Conservation (phyloP, 2,797 vertebrate genomes). For the Salmo trutta region DNA sequence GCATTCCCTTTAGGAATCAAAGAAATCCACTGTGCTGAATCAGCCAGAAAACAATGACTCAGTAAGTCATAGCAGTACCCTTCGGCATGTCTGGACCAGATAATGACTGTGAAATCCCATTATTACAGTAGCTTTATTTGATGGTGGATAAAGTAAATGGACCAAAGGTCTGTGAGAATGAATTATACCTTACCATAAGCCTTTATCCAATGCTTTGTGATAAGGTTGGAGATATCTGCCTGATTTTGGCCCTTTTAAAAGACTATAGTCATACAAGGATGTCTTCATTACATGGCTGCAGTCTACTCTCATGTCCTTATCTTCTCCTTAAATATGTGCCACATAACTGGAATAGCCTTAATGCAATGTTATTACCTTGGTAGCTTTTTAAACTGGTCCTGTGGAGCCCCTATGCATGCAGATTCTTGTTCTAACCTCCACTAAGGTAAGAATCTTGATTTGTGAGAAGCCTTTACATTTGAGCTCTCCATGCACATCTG, state of each 20-base stretch:
- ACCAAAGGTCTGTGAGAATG: not conserved
- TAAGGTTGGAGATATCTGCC: not conserved
- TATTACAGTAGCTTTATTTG: conserved; percentile 10
- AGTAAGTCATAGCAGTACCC: not conserved
- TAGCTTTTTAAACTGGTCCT: not conserved
- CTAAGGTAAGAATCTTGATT: not conserved
- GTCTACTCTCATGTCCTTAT: no score
- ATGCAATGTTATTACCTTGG: not conserved
- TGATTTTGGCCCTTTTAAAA: not conserved
- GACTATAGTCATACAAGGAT: no score
- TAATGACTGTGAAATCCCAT: conserved; percentile 23
- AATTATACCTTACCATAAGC: conserved; percentile 4
- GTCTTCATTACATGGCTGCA: no score
- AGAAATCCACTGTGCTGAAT: conserved; percentile 7
- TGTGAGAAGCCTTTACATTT: no score
- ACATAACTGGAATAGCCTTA: no score
- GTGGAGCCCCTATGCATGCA: no score
- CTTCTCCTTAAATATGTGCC: no score
- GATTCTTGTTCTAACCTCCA: not conserved
- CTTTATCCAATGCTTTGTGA: not conserved
- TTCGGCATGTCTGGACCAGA: conserved; percentile 3
- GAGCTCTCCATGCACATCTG: no score
- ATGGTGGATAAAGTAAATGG: not conserved
- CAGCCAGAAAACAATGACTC: conserved; percentile 2
- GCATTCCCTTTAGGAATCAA: conserved; percentile 14